Conservation (phyloP, 2,797 vertebrate species). For the Chlorospingus semifuscus region DNA sequence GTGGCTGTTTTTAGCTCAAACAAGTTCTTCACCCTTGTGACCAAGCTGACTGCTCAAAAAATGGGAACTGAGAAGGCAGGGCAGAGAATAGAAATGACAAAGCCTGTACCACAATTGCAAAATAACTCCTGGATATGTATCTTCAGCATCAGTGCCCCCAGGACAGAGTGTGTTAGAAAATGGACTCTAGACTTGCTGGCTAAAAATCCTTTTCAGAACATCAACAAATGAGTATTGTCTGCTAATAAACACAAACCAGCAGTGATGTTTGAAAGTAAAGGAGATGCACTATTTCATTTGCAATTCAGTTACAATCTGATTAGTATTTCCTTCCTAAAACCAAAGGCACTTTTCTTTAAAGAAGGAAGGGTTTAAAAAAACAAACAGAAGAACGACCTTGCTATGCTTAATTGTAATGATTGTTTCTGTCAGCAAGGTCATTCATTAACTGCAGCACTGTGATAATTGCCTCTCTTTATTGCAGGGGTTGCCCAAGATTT, state of each 20-base stretch:
- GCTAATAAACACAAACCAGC: not conserved
- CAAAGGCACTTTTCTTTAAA: not conserved
- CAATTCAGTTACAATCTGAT: not conserved
- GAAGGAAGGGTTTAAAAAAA: not conserved
- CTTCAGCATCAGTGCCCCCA: not conserved
- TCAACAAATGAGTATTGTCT: not conserved
- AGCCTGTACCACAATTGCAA: not conserved
- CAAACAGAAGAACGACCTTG: not conserved
- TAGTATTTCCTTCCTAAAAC: not conserved
- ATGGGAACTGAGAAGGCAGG: not conserved
- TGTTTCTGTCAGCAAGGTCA: slow-evolving; percentile 14
- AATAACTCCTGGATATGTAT: not conserved
- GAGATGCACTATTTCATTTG: not conserved
- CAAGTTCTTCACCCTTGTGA: not conserved
- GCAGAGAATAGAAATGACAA: not conserved
- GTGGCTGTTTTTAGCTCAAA: not conserved
- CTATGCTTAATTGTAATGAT: not conserved
- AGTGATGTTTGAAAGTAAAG: not conserved
- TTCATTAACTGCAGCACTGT: slow-evolving; percentile 2
- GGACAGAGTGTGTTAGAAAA: not conserved
- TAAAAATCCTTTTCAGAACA: not conserved
- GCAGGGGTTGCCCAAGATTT: not conserved
- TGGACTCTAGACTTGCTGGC: not conserved
- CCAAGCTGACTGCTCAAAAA: not conserved
- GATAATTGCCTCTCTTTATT: not conserved